Percentiles rank a stretch among this genome's conserved stretches.
These are phyloP conservation scores for Chrysomallon squamiferum DNA, from an alignment of 1,140 invertebrate genomes.

Conservation along the genomic window DNA sequence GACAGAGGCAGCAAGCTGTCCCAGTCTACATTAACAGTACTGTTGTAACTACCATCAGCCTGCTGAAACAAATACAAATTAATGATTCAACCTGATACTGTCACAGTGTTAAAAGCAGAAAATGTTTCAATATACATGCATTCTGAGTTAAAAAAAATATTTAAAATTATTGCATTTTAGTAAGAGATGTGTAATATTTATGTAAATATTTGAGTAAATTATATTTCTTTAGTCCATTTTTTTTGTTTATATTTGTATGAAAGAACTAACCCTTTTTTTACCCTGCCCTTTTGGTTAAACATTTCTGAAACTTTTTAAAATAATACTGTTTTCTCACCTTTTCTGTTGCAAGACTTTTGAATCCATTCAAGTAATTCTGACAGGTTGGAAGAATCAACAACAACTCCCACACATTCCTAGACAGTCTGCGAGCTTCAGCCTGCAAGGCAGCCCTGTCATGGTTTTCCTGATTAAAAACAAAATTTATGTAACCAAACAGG, in stretches of 20 bases:
- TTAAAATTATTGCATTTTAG: too few species aligned
- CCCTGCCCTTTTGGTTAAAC: too few species aligned
- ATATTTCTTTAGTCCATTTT: too few species aligned
- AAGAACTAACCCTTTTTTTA: too few species aligned
- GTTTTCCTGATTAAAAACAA: slow-evolving; percentile 65
- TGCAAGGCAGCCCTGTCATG: slow-evolving; percentile 72
- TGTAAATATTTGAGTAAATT: too few species aligned
- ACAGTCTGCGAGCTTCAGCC: slow-evolving; percentile 88
- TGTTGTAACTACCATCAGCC: slow-evolving; percentile 6
- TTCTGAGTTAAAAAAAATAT: too few species aligned
- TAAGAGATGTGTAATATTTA: too few species aligned
- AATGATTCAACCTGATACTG: neutral
- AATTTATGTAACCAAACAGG: too few species aligned
- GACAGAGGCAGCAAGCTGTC: slow-evolving; percentile 81
- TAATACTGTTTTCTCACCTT: slow-evolving; percentile 27
- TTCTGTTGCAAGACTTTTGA: slow-evolving; percentile 68
- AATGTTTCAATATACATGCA: too few species aligned
- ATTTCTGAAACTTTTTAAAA: too few species aligned
- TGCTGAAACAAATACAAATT: neutral
- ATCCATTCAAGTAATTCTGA: slow-evolving; percentile 81
- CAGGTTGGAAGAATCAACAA: slow-evolving; percentile 89
- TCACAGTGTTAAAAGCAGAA: too few species aligned
- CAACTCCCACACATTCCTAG: slow-evolving; percentile 87
- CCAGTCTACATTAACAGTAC: slow-evolving; percentile 58
- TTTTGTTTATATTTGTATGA: too few species aligned